Percentiles rank a stretch among this genome's conserved stretches.
Conservation (phyloP, 1,140 invertebrate genomes). For the Drosophila punjabiensis region DNA sequence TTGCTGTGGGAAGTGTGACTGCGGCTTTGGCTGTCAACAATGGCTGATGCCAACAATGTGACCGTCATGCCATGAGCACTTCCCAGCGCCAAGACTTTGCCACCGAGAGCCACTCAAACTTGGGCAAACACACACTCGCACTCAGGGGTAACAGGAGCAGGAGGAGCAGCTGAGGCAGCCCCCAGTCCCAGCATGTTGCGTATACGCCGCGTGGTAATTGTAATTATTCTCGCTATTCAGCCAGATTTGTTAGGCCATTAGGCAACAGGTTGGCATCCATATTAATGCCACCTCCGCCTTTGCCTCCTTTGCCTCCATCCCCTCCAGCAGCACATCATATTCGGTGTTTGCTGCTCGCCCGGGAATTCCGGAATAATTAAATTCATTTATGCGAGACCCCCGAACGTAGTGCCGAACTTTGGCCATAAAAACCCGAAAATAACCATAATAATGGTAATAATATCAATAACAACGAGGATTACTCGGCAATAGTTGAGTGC, state of each 20-base stretch:
- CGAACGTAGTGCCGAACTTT: conserved; percentile 55
- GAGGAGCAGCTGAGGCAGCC: not conserved
- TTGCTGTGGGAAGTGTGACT: conserved; percentile 60
- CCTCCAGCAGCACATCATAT: conserved; percentile 23
- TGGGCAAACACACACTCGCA: conserved; percentile 14
- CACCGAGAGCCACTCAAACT: conserved; percentile 72
- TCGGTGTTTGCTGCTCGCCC: conserved; percentile 12
- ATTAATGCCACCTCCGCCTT: conserved; percentile 37
- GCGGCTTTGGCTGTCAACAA: conserved; percentile 75
- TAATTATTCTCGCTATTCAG: conserved; percentile 58
- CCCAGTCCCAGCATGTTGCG: conserved; percentile 28
- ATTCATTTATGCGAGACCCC: conserved; percentile 65
- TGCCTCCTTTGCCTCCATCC: conserved; percentile 17
- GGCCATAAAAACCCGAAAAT: conserved; percentile 69
- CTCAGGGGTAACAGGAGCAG: conserved; percentile 1
- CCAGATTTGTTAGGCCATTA: conserved; percentile 54
- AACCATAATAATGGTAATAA: conserved; percentile 65
- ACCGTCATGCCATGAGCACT: conserved; percentile 63
- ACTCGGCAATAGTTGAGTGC: conserved; percentile 69
- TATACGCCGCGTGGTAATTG: conserved; percentile 63
- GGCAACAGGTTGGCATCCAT: conserved; percentile 58
- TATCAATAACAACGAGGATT: conserved; percentile 66
- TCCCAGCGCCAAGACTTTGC: conserved; percentile 59
- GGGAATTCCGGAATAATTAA: conserved; percentile 66
- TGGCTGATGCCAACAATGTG: conserved; percentile 73